These are phyloP conservation scores for Trematomus loennbergii DNA, from an alignment of 2,113 vertebrate genomes.

Conservation along the genomic window DNA sequence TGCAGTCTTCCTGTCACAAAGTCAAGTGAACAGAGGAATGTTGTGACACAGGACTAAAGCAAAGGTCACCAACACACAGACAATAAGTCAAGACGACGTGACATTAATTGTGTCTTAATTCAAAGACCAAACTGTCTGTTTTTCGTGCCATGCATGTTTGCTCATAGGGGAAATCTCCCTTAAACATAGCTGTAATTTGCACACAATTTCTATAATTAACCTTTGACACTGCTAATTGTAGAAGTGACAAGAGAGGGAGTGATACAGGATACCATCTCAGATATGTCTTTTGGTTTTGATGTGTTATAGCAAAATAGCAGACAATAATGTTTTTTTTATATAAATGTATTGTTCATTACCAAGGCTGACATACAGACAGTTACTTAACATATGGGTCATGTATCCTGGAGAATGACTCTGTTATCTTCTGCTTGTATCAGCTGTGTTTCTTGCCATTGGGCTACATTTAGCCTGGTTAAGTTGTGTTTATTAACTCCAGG, in stretches of 20 bases:
- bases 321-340: too few relatives aligned
- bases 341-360: background rate
- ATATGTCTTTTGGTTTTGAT: background rate
- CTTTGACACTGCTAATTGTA: too few relatives aligned
- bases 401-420: background rate
- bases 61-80: background rate
- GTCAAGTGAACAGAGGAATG: background rate
- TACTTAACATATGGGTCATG: too few relatives aligned
- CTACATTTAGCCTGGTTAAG: slow-evolving; percentile 3
- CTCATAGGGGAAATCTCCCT: background rate
- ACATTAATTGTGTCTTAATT: background rate
- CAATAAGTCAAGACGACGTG: background rate
- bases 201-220: background rate
- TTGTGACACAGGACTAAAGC: background rate
- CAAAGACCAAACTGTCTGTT: background rate
- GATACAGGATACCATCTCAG: background rate
- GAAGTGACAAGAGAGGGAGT: too few relatives aligned
- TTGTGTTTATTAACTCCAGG: background rate
- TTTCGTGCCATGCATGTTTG: background rate
- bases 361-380: background rate
- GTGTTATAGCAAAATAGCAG: background rate
- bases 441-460: background rate
- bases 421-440: background rate
- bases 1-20: background rate
- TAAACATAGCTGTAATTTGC: slow-evolving; percentile 6